Base-by-base conservation (phyloP, 2,888 invertebrate genomes). In the Neoaliturus tenellus region DNA sequence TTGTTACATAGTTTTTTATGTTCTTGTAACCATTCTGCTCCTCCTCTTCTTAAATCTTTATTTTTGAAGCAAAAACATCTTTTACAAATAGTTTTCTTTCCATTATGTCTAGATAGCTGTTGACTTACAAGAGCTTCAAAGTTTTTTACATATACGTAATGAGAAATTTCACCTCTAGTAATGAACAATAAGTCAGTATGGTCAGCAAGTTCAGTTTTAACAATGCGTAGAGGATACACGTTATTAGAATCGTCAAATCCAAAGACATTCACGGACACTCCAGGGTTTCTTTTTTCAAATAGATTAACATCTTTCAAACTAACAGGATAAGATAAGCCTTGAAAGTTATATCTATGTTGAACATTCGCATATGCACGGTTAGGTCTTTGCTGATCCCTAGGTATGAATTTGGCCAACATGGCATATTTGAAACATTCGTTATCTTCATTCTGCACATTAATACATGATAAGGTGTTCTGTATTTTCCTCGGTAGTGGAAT, bases 381-480 rank as follows among this genome's bases (percentile, higher is more conserved):
- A 3, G 28, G 28, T 67, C 28, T 28, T 20, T 67, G 2, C 2
- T 31, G 31, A 4, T 31, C 3, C 3, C 31, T 5, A 6, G 12
- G 4, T 17, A 67, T 17, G 31, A 17, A 67, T 31, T 78, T 78
- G 5, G 48, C 51, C 4, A 78, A 23, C 20, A 78, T 48, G 8
- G 41, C 78, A 48, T 78, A 78, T n/a, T 44, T 78, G 25, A 78
- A 78, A 44, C 25, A 44, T 48, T 78, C 44, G 10, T 44, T 48
- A 31, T 78, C 23, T 10, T 31, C 14, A n/a, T 33, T 73, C 17
- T 41, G 73, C 20, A 73, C 73, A 33, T 73, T 73, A 23, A 73
- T n/a, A 73, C 73, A 73, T 0, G 73, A 10, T 33, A 4, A n/a
- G 23, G 35, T 73, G 1, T 39, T 4, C 12, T 14, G 6, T 6